phyloP scores from a whole-genome alignment of 2,113 vertebrate genomes.

The Cynocephalus volans region DNA sequence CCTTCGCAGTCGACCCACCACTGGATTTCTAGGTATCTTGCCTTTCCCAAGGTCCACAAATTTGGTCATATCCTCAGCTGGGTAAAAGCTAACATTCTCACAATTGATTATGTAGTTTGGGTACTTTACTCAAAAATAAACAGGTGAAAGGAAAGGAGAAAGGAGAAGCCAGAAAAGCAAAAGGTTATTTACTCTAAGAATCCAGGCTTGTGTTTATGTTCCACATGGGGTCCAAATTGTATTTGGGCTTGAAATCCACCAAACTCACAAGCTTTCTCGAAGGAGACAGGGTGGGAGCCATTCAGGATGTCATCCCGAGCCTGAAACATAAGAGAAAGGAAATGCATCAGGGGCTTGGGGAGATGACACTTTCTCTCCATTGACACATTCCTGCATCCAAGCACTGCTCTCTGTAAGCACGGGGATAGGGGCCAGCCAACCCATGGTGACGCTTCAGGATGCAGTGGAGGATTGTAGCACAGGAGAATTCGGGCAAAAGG shows the following conservation, averaged over 20 bases:
- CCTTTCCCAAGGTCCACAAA: neutral
- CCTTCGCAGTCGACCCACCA: neutral
- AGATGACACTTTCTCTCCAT: accelerated
- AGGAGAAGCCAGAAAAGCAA: constrained; percentile 57
- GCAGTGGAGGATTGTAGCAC: accelerated
- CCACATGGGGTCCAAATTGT: constrained; percentile 98
- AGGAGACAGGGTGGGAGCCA: constrained; percentile 98
- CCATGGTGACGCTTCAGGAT: neutral
- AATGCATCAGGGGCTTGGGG: constrained; percentile 14
- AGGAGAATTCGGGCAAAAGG: neutral
- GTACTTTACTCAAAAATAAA: neutral
- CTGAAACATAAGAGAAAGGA: constrained; percentile 86
- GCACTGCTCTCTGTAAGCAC: neutral
- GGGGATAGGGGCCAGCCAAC: too few relatives aligned
- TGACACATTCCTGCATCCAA: neutral
- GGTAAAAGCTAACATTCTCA: neutral
- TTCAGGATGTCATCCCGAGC: constrained; percentile 99
- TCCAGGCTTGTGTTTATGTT: constrained; percentile 99
- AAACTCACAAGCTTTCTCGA: constrained; percentile 99
- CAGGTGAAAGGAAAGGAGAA: neutral
- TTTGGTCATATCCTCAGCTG: neutral
- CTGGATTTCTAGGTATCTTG: neutral
- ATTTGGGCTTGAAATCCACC: constrained; percentile 99
- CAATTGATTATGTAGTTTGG: accelerated
- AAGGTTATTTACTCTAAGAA: constrained; percentile 96